Evolutionary conservation across 2,797 vertebrate genomes (phyloP), one percentile per base, ranked within the genome.

Genomic region (Lagocephalus sceleratus): DNA sequence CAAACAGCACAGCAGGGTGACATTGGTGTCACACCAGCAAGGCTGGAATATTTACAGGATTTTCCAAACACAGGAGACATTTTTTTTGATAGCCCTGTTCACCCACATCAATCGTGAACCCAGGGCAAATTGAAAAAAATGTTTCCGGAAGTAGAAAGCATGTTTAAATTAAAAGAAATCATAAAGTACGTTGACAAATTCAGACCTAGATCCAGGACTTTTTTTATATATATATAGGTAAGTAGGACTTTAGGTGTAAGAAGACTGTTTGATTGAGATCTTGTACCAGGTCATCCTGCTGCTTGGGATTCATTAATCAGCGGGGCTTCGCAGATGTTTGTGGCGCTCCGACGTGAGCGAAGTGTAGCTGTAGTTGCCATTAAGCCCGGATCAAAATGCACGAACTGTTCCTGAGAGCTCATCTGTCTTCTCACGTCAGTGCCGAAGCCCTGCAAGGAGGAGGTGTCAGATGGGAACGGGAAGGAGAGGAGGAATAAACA

Each of bases 291-390:
- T 67, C 76, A 70, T 79, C 52, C 57, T 21, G 1, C 67, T 83
- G 74, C 85, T 67, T 73, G 61, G 63, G 56, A 68, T 83, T 83
- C 72, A 85, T 87, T 86, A 83, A 82, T 78, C 60, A 73, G 65
- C 68, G 60, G 41, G 21, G 65, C 61, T 57, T 70, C 81, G 78
- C 52, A 66, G 60, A 26, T 73, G 43, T 82, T 71, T 61, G 54
- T 63, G n/a, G 15, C 58, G 53, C 58, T 47, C 47, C 67, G 60
- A 63, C 63, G 69, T 65, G 51, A 76, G 65, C 78, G 68, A 16
- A 4, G 39, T 9, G n/a, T 8, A 35, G 12, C n/a, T 43, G 41
- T 20, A 7, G 2, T 17, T 43, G 41, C 6, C 41, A 39, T 14
- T 6, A 44, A 1, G 20, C 22, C 64, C 57, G 42, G 54, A 75